Evolutionary conservation across 2,797 vertebrate genomes (phyloP), one percentile per base, ranked within the genome.

Genomic region (Neosilurus hyrtlii): DNA sequence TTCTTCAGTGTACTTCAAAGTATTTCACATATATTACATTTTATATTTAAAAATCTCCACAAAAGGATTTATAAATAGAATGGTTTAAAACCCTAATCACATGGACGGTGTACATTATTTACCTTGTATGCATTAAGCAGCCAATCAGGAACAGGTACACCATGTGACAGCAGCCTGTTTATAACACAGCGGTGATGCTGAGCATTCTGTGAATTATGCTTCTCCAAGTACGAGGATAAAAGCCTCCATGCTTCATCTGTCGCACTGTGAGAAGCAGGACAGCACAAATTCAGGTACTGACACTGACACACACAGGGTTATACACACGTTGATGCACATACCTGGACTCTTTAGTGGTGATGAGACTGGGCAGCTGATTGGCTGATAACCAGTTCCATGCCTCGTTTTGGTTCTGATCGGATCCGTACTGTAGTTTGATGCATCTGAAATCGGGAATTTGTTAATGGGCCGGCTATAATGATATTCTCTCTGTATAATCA

Each of bases 281-380:
- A 43, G 84, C 68, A 66, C 9, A 24, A 51, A 22, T 80, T 79
- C 22, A 82, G 10, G 9, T 56, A 73, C 57, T 26, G 30, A 68
- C 24, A n/a, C 16, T 1, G 1, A 52, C 2, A 9, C 77, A 67
- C 65, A 67, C 11, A 30, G 43, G 43, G 4, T 43, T 43, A 43
- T 4, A 30, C 7, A 52, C 66, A 52, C 18, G 54, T 43, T 43
- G 43, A 43, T 9, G 24, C 76, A 35, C 85, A 63, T 76, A 98
- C 97, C 97, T 99, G 62, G 94, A 96, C 80, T 99, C 97, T 86
- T 99, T 99, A 57, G 97, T 98, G 86, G 96, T 96, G 82, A 97
- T 94, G 11, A 98, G 90, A 0, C 96, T 89, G 0, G 96, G 94
- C 14, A 97, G 93, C 86, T 97, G 96, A 90, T 99, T 99, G 73